Percentiles rank a stretch among this genome's conserved stretches.
Evolutionary conservation across 2,888 invertebrate species (phyloP).

Genomic region (Drosophila quinaria): DNA sequence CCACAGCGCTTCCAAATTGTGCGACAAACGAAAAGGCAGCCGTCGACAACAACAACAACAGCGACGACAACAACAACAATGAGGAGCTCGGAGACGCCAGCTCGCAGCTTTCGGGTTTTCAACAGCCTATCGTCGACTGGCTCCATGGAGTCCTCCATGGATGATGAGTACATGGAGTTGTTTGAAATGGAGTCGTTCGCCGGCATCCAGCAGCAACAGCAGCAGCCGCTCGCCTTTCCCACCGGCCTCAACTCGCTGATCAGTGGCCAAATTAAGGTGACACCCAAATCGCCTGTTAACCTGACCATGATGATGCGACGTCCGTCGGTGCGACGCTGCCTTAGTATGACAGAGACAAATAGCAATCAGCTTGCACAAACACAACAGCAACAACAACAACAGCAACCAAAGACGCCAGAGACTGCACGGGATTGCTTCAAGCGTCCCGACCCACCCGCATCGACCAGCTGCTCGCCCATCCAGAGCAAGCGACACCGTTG

Average conservation of each 20-base stretch:
- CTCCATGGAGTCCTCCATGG: constrained; percentile 88
- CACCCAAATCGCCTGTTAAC: constrained; percentile 85
- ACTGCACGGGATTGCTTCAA: constrained; percentile 87
- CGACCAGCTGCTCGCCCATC: constrained; percentile 86
- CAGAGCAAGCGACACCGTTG: constrained; percentile 85
- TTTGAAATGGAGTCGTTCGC: constrained; percentile 87
- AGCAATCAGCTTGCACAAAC: constrained; percentile 65
- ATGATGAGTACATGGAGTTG: constrained; percentile 88
- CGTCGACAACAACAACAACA: constrained; percentile 21
- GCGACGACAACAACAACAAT: constrained; percentile 19
- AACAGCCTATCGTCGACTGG: constrained; percentile 86
- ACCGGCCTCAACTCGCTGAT: constrained; percentile 88
- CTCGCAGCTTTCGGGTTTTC: constrained; percentile 84
- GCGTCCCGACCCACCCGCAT: constrained; percentile 89
- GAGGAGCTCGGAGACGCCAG: constrained; percentile 60
- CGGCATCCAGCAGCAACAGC: constrained; percentile 37
- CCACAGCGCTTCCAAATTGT: constrained; percentile 84
- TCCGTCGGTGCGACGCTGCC: constrained; percentile 86
- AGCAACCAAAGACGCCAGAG: constrained; percentile 84
- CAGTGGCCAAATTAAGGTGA: constrained; percentile 86
- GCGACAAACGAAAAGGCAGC: constrained; percentile 61
- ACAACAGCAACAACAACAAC: constrained; percentile 60
- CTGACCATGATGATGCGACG: constrained; percentile 79
- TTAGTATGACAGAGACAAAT: constrained; percentile 86
- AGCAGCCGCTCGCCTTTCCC: constrained; percentile 85